phyloP scores from a whole-genome alignment of 1,140 invertebrate species.

The Pemphigus obesinymphae region DNA sequence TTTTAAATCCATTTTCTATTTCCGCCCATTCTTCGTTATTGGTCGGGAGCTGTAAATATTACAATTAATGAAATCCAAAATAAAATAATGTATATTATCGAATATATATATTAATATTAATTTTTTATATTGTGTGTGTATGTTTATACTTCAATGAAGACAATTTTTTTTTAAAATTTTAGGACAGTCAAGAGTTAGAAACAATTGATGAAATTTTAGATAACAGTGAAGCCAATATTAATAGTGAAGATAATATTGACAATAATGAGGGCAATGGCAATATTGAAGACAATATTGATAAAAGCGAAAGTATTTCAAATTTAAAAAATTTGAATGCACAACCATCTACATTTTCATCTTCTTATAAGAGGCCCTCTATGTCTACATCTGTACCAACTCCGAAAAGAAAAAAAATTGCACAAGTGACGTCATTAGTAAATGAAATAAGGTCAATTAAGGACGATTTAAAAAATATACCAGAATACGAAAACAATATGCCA shows the following conservation, averaged over 20 bases:
- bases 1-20: slow-evolving; percentile 49
- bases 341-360: not conserved
- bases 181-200: slow-evolving; percentile 10
- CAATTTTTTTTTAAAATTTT: not conserved
- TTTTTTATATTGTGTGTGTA: not conserved
- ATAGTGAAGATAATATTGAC: not conserved
- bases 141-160: not conserved
- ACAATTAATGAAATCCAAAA: slow-evolving; percentile 1
- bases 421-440: not conserved
- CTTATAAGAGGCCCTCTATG: not conserved
- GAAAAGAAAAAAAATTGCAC: not conserved
- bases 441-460: not conserved
- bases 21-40: slow-evolving; percentile 45
- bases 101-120: slow-evolving; percentile 1
- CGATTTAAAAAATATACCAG: not conserved
- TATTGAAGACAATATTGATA: not conserved
- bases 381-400: not conserved
- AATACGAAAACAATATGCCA: not conserved
- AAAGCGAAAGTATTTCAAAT: not conserved
- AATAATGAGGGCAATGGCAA: not conserved
- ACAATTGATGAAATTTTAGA: not conserved
- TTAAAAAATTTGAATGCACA: not conserved
- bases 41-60: slow-evolving; percentile 44
- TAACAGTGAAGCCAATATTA: not conserved
- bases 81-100: slow-evolving; percentile 9